Evolutionary conservation across 2,797 vertebrate species (phyloP).

Genomic region (Crenuchus spilurus): DNA sequence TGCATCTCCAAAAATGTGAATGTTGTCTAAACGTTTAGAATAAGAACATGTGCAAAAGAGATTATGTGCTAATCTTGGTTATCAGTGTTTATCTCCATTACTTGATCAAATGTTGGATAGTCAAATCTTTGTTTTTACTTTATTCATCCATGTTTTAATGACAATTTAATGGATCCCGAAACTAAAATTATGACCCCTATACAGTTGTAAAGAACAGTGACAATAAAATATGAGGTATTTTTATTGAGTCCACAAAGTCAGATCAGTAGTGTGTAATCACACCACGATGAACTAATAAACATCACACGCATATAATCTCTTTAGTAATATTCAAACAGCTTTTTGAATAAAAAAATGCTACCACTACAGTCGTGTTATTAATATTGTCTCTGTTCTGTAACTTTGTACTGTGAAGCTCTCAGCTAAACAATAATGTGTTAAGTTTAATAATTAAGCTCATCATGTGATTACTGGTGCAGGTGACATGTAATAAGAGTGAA

Average conservation of each 20-base stretch:
- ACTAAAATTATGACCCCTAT: not conserved
- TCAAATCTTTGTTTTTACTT: not conserved
- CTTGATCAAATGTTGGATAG: not conserved
- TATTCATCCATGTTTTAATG: not conserved
- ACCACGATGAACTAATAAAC: not conserved
- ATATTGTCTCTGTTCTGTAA: not conserved
- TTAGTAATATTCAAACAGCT: too few species aligned
- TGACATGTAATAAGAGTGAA: not conserved
- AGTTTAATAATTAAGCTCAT: slow-evolving; percentile 52
- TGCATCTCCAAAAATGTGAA: too few species aligned
- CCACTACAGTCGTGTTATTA: not conserved
- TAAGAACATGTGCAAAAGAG: too few species aligned
- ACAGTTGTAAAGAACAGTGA: not conserved
- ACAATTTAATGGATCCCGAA: not conserved
- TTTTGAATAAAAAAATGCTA: too few species aligned
- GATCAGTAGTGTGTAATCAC: not conserved
- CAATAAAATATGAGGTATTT: slow-evolving; percentile 54
- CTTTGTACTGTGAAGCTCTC: not conserved
- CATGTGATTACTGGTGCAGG: slow-evolving; percentile 7
- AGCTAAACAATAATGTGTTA: slow-evolving; percentile 8
- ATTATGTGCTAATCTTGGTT: not conserved
- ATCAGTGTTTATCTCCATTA: not conserved
- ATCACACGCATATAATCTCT: too few species aligned
- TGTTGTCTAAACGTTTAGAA: too few species aligned
- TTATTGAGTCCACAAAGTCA: slow-evolving; percentile 44